Base-by-base conservation (phyloP, 2,888 invertebrate species). In the Ephialtes manifestator region DNA sequence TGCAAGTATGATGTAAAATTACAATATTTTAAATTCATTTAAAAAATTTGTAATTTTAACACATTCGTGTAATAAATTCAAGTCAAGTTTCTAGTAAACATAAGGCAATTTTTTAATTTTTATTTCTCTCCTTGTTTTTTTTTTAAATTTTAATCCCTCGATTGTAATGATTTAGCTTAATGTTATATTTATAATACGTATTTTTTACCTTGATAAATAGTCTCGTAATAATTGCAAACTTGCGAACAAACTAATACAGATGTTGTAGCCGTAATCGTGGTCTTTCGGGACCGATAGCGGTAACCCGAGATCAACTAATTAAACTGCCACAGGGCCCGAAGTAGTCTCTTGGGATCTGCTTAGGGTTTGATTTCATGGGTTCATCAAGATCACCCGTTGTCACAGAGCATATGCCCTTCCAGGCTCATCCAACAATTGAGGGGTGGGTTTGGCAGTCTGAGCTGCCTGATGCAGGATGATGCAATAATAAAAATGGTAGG, bases 301-400 rank as follows among this genome's bases (percentile, higher is more conserved):
- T 78, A 74, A 78, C 75, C 81, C 77, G 77, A 78, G 74, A 75
- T 70, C 51, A 15, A 70, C 84, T 84, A 84, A 88, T 87, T 86
- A 87, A 87, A 84, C 58, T 68, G 68, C 68, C 72, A 75, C 84
- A 77, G 80, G 80, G 87, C 53, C 53, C 46, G 67, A 65, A 78
- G 58, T 51, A 46, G 78, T 90, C 89, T 90, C 88, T 46, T 71
- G 87, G 89, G 90, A 84, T 86, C 86, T 86, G 87, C 78, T 89
- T 88, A 83, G 90, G 86, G 87, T 89, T 90, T 88, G 88, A 87
- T 92, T 90, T 89, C 84, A 87, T 81, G 87, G 87, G 84, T 86
- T 76, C 83, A 72, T 86, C 84, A 80, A 72, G 53, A 72, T 80
- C 68, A 82, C 71, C 81, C 83, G 84, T 86, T 83, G 89, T 89